Percentiles rank a stretch among this genome's conserved stretches.
These are phyloP conservation scores for Parazoanthus darwini DNA, from an alignment of 92 coral and sea anemone genomes.

Conservation along the genomic window DNA sequence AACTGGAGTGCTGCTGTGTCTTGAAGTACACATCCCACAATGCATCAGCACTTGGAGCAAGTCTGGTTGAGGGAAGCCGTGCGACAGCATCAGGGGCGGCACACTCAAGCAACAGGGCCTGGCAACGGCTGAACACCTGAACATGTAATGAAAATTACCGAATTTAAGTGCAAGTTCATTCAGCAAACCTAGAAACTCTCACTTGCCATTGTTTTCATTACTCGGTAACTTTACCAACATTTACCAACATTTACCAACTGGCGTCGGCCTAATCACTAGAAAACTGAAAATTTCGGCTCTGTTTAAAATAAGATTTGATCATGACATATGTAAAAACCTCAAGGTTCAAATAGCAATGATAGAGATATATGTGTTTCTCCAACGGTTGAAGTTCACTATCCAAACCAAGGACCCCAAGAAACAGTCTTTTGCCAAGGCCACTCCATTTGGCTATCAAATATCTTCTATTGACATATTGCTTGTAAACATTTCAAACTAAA, in stretches of 20 bases:
- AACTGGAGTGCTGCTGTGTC: constrained; percentile 77
- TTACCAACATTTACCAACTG: no score
- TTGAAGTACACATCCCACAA: constrained; percentile 72
- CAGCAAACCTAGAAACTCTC: background rate
- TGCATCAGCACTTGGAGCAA: constrained; percentile 58
- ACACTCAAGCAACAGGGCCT: constrained; percentile 71
- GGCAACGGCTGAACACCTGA: constrained; percentile 66
- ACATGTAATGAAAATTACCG: background rate
- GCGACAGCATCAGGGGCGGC: constrained; percentile 91
- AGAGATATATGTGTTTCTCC: background rate
- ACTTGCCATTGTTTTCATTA: background rate
- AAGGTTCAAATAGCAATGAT: no score
- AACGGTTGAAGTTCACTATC: no score
- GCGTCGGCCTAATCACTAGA: no score
- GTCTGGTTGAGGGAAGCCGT: constrained; percentile 66
- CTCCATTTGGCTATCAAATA: no score
- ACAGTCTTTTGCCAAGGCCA: background rate
- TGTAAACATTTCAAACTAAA: no score
- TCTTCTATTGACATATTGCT: no score
- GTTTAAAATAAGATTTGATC: no score
- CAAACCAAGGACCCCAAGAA: no score
- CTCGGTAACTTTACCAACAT: background rate
- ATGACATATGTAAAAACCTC: no score
- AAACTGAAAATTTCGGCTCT: no score
- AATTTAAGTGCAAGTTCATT: no score